Evolutionary conservation across 2,797 vertebrate species (phyloP), one percentile per base, ranked within the genome.

Genomic region (Tapera naevia): DNA sequence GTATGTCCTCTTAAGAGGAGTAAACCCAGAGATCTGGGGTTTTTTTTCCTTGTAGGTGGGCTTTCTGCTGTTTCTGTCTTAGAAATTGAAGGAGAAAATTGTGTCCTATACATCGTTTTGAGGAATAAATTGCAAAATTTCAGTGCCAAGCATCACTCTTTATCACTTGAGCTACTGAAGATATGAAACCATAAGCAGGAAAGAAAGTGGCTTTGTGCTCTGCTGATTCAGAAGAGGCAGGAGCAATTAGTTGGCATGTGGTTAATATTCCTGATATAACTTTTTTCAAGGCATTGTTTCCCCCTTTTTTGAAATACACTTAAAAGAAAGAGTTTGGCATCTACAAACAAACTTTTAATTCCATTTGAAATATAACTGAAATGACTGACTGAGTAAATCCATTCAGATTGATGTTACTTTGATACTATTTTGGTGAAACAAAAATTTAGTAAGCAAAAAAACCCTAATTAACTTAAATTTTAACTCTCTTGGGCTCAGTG

Each of bases 381-480:
- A 80, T 72, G 90, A 80, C 23, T n/a, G 19, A 53, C 22, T 73
- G 30, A 56, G 18, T 71, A 71, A 80, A 33, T 82, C 69, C 35
- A 19, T 61, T 88, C 41, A 67, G 11, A 64, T 7, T 76, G 51
- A 50, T 88, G 27, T 14, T 80, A 80, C 71, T 62, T 76, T 85
- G 12, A 21, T 94, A 30, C 33, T 75, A 4, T 69, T 80, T 93
- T 80, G 43, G 19, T 82, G 48, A 91, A 83, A 54, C 76, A 48
- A 46, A 48, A 89, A 58, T 78, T 83, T 56, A 66, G 33, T 67
- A 88, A 50, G 70, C 72, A 62, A 91, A 95, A 79, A 54, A 84
- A 94, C 96, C 80, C 22, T 33, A 13, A 5, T 85, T 73, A 91
- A 58, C 5, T 64, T 88, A 80, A 64, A 19, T 21, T 95, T 92